Base-by-base conservation (phyloP, 1,140 invertebrate species). In the Bursaphelenchus mucronatus region DNA sequence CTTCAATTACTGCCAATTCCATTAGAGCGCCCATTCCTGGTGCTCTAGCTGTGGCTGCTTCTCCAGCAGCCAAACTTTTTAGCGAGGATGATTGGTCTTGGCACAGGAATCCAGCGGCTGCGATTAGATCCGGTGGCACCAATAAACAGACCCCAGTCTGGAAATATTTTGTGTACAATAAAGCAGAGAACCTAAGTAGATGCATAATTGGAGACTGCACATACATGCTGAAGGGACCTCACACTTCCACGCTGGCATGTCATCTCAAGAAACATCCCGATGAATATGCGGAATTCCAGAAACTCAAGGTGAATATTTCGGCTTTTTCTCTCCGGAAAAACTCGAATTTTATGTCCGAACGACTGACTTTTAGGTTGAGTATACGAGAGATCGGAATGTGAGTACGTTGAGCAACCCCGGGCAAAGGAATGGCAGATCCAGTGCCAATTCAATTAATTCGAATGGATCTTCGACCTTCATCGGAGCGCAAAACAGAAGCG, bases 151-250 rank as follows among this genome's bases (percentile, higher is more conserved):
- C 77, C 8, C 77, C 77, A 8, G 77, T 79, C 2, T 79, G 77
- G 77, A 79, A 79, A 55, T 78, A 77, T 51, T 79, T 79, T 53
- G 77, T 79, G 10, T 79, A 79, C 41, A 81, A 80, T 47, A 79
- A 79, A 58, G 52, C 69, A 8, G 77, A 79, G 45, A 79, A 79
- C 47, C 57, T 79, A 45, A 82, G 80, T 67, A 78, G 76, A 61
- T 79, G 77, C 62, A 79, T 79, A 44, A 70, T 79, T 13, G 76
- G 76, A 30, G 72, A 74, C 45, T 79, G 77, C 51, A 82, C 77
- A 0, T 79, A 79, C 52, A 71, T 72, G 66, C 61, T 79, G 61
- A 79, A 79, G 59, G 77, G 77, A 15, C 77, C 77, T n/a, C 77
- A 79, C 58, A 79, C 77, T 6, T 68, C 63, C 55, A 79, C 77